Conservation (phyloP, 2,797 vertebrate species). For the Natrix natrix region DNA sequence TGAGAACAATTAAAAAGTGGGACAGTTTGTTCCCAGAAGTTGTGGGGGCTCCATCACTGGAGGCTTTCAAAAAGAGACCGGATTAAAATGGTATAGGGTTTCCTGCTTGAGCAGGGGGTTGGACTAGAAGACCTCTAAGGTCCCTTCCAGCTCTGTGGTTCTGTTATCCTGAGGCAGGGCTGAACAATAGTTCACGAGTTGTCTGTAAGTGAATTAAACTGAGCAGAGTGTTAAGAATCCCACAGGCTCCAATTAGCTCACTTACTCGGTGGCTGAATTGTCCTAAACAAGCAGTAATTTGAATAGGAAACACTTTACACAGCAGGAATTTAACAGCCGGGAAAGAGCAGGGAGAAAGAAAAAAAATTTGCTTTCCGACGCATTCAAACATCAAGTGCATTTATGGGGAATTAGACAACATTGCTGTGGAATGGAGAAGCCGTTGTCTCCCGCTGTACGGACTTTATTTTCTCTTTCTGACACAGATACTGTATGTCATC, state of each 20-base stretch:
- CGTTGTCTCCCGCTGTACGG: slow-evolving; percentile 9
- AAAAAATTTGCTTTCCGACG: slow-evolving; percentile 4
- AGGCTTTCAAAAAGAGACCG: too few species aligned
- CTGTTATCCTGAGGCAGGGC: background rate
- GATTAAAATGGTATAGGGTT: too few species aligned
- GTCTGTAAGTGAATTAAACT: slow-evolving; percentile 66
- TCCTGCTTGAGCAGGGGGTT: background rate
- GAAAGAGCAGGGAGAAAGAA: background rate
- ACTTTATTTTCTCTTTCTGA: background rate
- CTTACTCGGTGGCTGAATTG: slow-evolving; percentile 63
- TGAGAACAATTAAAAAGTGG: too few species aligned
- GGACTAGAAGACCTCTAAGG: too few species aligned
- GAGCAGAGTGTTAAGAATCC: slow-evolving; percentile 67
- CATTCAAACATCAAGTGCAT: slow-evolving; percentile 50
- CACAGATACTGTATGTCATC: background rate
- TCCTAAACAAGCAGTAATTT: slow-evolving; percentile 65
- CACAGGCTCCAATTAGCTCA: slow-evolving; percentile 63
- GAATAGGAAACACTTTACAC: slow-evolving; percentile 64
- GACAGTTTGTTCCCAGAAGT: too few species aligned
- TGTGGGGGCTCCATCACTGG: too few species aligned
- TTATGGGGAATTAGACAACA: slow-evolving; percentile 53
- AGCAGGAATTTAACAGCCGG: slow-evolving; percentile 49
- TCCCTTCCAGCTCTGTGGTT: background rate
- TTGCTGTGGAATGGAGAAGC: slow-evolving; percentile 36
- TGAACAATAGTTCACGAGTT: slow-evolving; percentile 63